Evolutionary conservation across 1,140 invertebrate genomes (phyloP), one percentile per base, ranked within the genome.

Genomic region (Planococcus citri): DNA sequence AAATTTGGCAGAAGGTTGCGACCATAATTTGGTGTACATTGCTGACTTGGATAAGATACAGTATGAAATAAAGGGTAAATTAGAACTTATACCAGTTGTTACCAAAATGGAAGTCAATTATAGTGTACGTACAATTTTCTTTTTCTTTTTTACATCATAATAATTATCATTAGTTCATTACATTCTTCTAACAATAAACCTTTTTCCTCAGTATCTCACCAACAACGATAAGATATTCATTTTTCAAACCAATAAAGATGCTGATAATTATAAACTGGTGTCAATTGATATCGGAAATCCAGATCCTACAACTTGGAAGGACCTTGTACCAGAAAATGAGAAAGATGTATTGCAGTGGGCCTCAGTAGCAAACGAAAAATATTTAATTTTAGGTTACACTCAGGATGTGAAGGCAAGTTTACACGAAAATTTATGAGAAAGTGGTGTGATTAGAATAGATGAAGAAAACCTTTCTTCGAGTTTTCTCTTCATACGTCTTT

Each of bases 391-490:
- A 57, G 88, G 88, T 77, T 98, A 98, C 77, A 86, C 97, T 58
- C 84, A 92, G 77, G 93, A 99, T 85, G 96, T 98, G 2, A 97
- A 97, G 83, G 93, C 90, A 79, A n/a, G n/a, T n/a, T n/a, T n/a
- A n/a, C n/a, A n/a, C n/a, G n/a, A n/a, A n/a, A n/a, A n/a, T n/a
- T n/a, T n/a, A n/a, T n/a, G n/a, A n/a, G n/a, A n/a, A n/a, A n/a
- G n/a, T n/a, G n/a, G n/a, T n/a, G n/a, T n/a, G n/a, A n/a, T n/a
- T n/a, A n/a, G n/a, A n/a, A n/a, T n/a, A n/a, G n/a, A n/a, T n/a
- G n/a, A n/a, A n/a, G n/a, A n/a, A n/a, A n/a, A n/a, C n/a, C n/a
- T n/a, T n/a, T n/a, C n/a, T n/a, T n/a, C n/a, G n/a, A n/a, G n/a
- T n/a, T n/a, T n/a, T n/a, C n/a, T n/a, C n/a, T n/a, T n/a, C n/a